Conservation (phyloP, 2,113 vertebrate species). For the Sapayoa aenigma region DNA sequence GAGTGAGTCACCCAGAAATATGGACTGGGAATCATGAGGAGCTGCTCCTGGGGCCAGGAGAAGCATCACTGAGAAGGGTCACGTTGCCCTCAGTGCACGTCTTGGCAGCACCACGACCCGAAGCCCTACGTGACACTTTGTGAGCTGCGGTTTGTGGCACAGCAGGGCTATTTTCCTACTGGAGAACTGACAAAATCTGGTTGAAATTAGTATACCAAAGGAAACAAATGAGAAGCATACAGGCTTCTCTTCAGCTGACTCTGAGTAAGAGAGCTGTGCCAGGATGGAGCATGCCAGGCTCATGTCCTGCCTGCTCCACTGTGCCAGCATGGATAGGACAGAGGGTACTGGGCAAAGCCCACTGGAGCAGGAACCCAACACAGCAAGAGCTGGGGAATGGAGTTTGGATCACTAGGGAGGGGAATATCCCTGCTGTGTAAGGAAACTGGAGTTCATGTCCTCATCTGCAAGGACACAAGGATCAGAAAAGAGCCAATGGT, state of each 20-base stretch:
- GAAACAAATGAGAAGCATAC: constrained; percentile 27
- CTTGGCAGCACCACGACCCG: neutral
- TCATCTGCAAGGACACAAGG: rapidly evolving
- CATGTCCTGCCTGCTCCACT: neutral
- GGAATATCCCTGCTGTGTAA: neutral
- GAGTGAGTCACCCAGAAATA: neutral
- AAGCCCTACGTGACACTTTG: neutral
- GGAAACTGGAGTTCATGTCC: neutral
- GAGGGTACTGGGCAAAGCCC: neutral
- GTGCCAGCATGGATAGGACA: neutral
- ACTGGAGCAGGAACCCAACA: rapidly evolving
- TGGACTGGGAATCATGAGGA: neutral
- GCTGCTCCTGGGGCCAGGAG: neutral
- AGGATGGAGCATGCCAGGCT: neutral
- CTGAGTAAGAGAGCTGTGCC: neutral
- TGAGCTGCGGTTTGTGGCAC: neutral
- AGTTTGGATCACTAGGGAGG: neutral
- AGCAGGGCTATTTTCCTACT: neutral
- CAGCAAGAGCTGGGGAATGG: neutral
- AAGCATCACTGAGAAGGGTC: neutral
- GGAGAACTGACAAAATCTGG: constrained; percentile 38
- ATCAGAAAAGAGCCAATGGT: neutral
- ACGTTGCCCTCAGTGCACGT: neutral
- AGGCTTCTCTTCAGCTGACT: neutral
- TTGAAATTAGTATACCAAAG: constrained; percentile 21